Conservation (phyloP, 2,797 vertebrate genomes). For the Stomatorhinus walkeri region DNA sequence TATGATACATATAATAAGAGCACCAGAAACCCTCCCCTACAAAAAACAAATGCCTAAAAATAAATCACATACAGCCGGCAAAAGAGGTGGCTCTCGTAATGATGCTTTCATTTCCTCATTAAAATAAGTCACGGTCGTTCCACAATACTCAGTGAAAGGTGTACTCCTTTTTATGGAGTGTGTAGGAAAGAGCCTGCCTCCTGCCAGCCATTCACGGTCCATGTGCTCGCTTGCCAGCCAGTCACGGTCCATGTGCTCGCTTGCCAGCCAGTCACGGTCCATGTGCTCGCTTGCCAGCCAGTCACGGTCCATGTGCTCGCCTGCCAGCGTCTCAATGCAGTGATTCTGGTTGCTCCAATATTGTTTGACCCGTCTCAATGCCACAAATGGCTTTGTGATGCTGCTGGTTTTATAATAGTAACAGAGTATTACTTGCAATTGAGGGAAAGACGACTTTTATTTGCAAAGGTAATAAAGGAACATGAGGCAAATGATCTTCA, state of each 20-base stretch:
- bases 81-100: neutral
- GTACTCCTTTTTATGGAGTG: constrained; percentile 14
- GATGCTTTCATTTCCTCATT: constrained; percentile 9
- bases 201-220: neutral
- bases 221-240: neutral
- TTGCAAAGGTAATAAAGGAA: neutral
- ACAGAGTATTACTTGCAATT: neutral
- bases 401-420: neutral
- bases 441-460: neutral
- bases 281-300: neutral
- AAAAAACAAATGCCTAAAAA: neutral
- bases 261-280: neutral
- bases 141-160: constrained; percentile 9
- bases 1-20: neutral
- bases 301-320: neutral
- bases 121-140: neutral
- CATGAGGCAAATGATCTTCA: neutral
- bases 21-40: neutral
- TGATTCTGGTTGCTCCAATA: neutral
- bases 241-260: neutral
- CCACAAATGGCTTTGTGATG: neutral
- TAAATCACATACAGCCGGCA: neutral
- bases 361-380: neutral
- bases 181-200: neutral
- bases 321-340: neutral